Percentiles rank a stretch among this genome's conserved stretches.
These are phyloP conservation scores for Pelusios castaneus DNA, from an alignment of 2,113 vertebrate species.

Conservation along the genomic window DNA sequence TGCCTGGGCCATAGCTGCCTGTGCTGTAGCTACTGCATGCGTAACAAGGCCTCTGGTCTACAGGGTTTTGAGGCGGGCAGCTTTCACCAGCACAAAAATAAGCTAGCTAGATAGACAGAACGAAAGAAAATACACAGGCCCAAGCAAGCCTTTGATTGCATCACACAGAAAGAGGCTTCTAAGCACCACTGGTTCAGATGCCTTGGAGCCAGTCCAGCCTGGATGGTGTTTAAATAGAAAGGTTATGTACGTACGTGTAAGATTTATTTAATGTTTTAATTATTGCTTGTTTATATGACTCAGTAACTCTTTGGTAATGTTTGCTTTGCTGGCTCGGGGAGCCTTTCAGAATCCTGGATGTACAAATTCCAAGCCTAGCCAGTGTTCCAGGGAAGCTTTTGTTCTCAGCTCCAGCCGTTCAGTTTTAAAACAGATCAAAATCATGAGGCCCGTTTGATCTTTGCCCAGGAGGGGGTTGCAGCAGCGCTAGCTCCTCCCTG, in stretches of 20 bases:
- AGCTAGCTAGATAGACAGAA: background rate
- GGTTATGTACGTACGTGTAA: conserved; percentile 33
- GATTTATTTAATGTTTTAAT: conserved; percentile 61
- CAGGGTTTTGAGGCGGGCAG: rapidly evolving
- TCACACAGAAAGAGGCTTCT: background rate
- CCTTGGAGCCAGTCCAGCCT: conserved; percentile 36
- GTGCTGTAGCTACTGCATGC: background rate
- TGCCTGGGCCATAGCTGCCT: background rate
- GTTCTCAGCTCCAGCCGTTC: rapidly evolving
- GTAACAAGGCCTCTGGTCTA: background rate
- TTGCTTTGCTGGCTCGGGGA: conserved; percentile 49
- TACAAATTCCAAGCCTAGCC: background rate
- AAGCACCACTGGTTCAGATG: background rate
- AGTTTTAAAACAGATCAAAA: background rate
- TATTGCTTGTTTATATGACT: conserved; percentile 50
- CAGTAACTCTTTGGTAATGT: background rate
- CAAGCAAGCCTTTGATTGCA: background rate
- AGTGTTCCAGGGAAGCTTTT: rapidly evolving
- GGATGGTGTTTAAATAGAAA: conserved; percentile 18
- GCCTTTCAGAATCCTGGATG: background rate
- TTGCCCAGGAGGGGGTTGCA: background rate
- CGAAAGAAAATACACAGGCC: background rate
- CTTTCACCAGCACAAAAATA: background rate
- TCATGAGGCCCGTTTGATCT: background rate
- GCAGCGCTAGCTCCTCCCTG: background rate